Evolutionary conservation across 2,113 vertebrate species (phyloP).

Genomic region (Acanthochromis polyacanthus): DNA sequence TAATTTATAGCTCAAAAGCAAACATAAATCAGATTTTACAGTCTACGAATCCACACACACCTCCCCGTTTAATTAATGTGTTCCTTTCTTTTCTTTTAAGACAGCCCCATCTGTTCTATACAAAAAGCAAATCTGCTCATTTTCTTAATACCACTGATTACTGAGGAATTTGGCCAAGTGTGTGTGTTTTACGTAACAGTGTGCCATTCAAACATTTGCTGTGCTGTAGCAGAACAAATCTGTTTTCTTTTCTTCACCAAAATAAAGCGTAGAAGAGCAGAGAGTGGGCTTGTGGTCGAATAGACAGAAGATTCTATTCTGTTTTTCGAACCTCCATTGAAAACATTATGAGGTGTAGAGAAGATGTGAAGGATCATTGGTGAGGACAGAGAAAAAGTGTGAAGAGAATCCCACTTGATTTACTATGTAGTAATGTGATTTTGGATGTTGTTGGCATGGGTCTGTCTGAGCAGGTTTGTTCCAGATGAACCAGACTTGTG

Average conservation of each 20-base stretch:
- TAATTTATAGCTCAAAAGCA: constrained; percentile 10
- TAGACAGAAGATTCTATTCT: too few species aligned
- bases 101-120: constrained; percentile 44
- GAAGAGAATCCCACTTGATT: too few species aligned
- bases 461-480: too few species aligned
- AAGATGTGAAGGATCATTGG: too few species aligned
- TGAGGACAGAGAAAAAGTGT: too few species aligned
- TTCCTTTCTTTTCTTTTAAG: constrained; percentile 38
- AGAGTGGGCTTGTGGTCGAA: not conserved
- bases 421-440: too few species aligned
- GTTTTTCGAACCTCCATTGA: too few species aligned
- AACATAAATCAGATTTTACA: constrained; percentile 40
- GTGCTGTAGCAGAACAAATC: constrained; percentile 44
- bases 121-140: constrained; percentile 55
- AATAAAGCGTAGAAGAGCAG: not conserved
- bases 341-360: too few species aligned
- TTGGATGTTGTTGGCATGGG: too few species aligned
- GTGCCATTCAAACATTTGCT: constrained; percentile 35
- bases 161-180: constrained; percentile 30
- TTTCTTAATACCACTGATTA: constrained; percentile 43
- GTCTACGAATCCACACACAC: constrained; percentile 31
- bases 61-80: constrained; percentile 21
- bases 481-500: too few species aligned
- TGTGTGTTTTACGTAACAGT: constrained; percentile 21
- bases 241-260: constrained; percentile 2